Conservation (phyloP, 2,797 vertebrate genomes). For the Jordanella pulchra region DNA sequence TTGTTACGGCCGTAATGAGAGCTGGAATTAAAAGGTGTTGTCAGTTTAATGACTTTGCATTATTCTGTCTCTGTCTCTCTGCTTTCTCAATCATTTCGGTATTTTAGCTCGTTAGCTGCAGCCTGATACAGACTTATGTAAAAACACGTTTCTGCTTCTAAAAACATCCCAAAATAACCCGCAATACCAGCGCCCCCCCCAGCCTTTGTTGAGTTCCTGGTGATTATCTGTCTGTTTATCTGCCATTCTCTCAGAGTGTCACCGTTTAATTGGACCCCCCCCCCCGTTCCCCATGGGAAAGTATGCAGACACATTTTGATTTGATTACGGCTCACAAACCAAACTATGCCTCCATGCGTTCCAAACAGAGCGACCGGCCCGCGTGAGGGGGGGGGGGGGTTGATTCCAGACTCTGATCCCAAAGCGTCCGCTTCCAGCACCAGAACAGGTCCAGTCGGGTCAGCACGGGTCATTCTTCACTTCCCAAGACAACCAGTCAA, state of each 20-base stretch:
- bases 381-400: constrained; percentile 17
- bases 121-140: constrained; percentile 22
- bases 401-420: constrained; percentile 7
- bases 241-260: constrained; percentile 49
- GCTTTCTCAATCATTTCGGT: constrained; percentile 23
- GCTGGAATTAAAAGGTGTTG: constrained; percentile 18
- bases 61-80: background rate
- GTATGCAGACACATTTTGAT: constrained; percentile 73
- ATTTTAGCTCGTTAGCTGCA: constrained; percentile 51
- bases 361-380: constrained; percentile 28
- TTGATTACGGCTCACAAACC: constrained; percentile 65
- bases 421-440: background rate
- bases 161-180: constrained; percentile 57
- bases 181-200: constrained; percentile 28
- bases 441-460: background rate
- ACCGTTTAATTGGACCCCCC: constrained; percentile 60
- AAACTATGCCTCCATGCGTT: constrained; percentile 57
- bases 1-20: constrained; percentile 14
- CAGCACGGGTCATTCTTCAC: background rate
- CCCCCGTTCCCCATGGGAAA: constrained; percentile 68
- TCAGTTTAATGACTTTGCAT: constrained; percentile 17
- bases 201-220: constrained; percentile 42
- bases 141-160: constrained; percentile 35
- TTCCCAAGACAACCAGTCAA: background rate
- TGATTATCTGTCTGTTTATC: constrained; percentile 50